Percentiles rank a stretch among this genome's conserved stretches.
phyloP scores from a whole-genome alignment of 2,113 vertebrate species.

The Bostrychus sinensis region DNA sequence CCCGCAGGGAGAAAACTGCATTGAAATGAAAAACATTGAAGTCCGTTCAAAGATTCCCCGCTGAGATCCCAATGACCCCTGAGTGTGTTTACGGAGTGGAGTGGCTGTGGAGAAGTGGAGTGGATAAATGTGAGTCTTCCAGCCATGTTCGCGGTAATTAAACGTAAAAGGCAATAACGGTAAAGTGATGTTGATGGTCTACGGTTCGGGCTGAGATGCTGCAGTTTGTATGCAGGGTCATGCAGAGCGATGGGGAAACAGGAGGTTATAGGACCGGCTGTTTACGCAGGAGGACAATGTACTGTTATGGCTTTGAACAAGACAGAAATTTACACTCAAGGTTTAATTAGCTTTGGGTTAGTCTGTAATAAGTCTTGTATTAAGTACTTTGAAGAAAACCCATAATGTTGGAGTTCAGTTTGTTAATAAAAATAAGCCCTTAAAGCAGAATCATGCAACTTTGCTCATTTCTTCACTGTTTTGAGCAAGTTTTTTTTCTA shows the following conservation, averaged over 20 bases:
- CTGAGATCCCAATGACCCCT: constrained; percentile 26
- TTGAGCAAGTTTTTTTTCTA: too few species aligned
- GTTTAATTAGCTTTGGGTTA: background rate
- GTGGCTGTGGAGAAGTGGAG: background rate
- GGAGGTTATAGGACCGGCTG: background rate
- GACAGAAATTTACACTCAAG: background rate
- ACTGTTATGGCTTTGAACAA: background rate
- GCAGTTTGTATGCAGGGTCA: constrained; percentile 3
- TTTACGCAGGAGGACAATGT: background rate
- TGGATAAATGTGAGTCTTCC: constrained; percentile 19
- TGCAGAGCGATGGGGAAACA: background rate
- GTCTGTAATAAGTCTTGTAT: too few species aligned
- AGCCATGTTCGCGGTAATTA: constrained; percentile 26
- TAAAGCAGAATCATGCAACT: too few species aligned
- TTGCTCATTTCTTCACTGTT: too few species aligned
- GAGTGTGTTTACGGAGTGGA: background rate
- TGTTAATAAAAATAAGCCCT: too few species aligned
- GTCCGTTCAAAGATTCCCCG: constrained; percentile 26
- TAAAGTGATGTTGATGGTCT: constrained; percentile 17
- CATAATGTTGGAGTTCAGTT: too few species aligned
- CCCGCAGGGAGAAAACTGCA: constrained; percentile 27
- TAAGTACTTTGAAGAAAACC: too few species aligned
- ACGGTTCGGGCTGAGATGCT: background rate
- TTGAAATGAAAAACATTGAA: background rate
- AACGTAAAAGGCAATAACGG: constrained; percentile 19